Evolutionary conservation across 2,797 vertebrate genomes (phyloP), one percentile per base, ranked within the genome.

Genomic region (Brotula barbata): DNA sequence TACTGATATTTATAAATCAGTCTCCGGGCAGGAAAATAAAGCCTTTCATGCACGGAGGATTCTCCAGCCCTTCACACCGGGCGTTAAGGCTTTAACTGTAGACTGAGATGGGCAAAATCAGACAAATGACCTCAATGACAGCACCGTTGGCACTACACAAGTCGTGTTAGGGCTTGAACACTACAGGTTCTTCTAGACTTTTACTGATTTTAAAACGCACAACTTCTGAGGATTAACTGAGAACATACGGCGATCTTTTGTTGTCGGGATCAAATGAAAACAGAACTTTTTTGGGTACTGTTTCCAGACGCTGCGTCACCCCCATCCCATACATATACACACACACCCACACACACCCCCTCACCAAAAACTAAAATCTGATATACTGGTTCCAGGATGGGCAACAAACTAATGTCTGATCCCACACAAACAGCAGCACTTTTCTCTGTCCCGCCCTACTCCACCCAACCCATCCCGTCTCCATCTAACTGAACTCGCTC

Each of bases 1-100:
- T 6, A 9, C 12, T 21, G 62, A 53, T 69, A 82, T 77, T 80
- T 75, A 65, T 70, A 71, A 68, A 31, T 25, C 36, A 31, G 42
- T 37, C 37, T 64, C 36, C 64, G 58, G 36, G 57, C 36, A 48
- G 21, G 37, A 59, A 52, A 33, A 53, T 5, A 7, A 39, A 22
- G 54, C 13, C 43, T 55, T 37, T 50, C 53, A 58, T 53, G 33
- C 25, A 33, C 75, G 19, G 4, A 28, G 25, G 25, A 28, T 28
- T 4, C 4, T 8, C n/a, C n/a, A n/a, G n/a, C n/a, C n/a, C n/a
- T n/a, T n/a, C n/a, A n/a, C n/a, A n/a, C n/a, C n/a, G n/a, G 4
- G 25, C 25, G 8, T 28, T 36, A 3, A 10, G 9, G 9, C 34
- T 36, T 36, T 36, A 36, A 5, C 13, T 5, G n/a, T n/a, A n/a